Percentiles rank a stretch among this genome's conserved stretches.
phyloP scores from a whole-genome alignment of 2,888 invertebrate genomes.

The Tipula lateralis region DNA sequence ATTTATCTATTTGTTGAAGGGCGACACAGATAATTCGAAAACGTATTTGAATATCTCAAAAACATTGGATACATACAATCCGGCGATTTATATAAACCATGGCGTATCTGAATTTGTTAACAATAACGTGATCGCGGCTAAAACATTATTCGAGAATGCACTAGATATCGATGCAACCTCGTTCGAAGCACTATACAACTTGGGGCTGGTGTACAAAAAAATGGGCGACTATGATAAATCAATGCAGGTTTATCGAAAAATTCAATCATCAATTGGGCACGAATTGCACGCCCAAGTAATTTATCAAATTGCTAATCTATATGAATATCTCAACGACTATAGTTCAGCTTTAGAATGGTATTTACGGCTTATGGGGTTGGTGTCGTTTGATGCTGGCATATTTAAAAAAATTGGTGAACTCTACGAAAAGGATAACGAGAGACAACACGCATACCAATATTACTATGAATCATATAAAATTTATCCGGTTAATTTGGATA shows the following conservation, averaged over 20 bases:
- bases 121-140: slow-evolving; percentile 64
- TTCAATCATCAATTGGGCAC: slow-evolving; percentile 63
- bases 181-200: slow-evolving; percentile 78
- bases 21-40: slow-evolving; percentile 71
- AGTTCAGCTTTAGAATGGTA: slow-evolving; percentile 63
- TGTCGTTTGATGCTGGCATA: slow-evolving; percentile 85
- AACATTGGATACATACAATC: slow-evolving; percentile 69
- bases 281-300: slow-evolving; percentile 61
- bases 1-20: slow-evolving; percentile 67
- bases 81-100: slow-evolving; percentile 78
- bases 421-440: slow-evolving; percentile 85
- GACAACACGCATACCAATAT: slow-evolving; percentile 66
- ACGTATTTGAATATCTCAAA: slow-evolving; percentile 70
- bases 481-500: slow-evolving; percentile 52
- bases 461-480: slow-evolving; percentile 47
- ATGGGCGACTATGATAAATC: slow-evolving; percentile 68
- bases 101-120: slow-evolving; percentile 72
- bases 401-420: slow-evolving; percentile 85
- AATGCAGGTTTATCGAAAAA: slow-evolving; percentile 72
- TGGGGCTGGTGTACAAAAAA: slow-evolving; percentile 69
- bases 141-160: slow-evolving; percentile 68
- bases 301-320: slow-evolving; percentile 72
- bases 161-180: slow-evolving; percentile 74
- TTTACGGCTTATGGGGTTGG: slow-evolving; percentile 72
- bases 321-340: slow-evolving; percentile 61